Evolutionary conservation across 2,113 vertebrate species (phyloP).

Genomic region (Rhynchomys soricoides): DNA sequence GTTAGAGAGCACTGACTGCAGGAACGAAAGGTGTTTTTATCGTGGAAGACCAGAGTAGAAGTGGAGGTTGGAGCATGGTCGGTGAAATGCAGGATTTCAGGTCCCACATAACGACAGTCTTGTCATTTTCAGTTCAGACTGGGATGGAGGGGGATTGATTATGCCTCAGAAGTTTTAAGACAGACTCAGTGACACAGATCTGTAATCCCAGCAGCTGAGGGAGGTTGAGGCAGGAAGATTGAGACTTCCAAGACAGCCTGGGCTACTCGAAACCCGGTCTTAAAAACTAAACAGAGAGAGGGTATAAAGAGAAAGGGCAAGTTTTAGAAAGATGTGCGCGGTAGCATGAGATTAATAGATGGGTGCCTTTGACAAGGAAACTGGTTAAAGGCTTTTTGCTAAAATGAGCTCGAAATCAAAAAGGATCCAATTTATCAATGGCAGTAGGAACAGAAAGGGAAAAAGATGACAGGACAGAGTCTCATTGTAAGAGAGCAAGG

Average conservation of each 20-base stretch:
- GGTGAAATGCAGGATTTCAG: neutral
- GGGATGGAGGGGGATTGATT: neutral
- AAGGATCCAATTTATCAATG: neutral
- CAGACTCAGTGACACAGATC: neutral
- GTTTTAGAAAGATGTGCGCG: neutral
- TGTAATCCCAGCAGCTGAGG: neutral
- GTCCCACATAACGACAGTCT: neutral
- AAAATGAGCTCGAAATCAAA: slow-evolving; percentile 23
- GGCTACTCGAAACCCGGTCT: neutral
- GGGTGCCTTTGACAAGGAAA: neutral
- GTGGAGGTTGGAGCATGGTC: neutral
- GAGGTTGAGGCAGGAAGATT: neutral
- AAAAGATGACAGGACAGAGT: slow-evolving; percentile 4
- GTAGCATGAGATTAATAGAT: too few species aligned
- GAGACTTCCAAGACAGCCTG: neutral
- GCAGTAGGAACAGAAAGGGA: neutral
- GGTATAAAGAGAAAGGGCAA: neutral
- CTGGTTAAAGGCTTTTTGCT: slow-evolving; percentile 12
- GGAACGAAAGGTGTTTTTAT: slow-evolving; percentile 24
- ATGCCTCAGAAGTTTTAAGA: neutral
- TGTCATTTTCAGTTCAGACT: neutral
- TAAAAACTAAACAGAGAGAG: slow-evolving; percentile 41
- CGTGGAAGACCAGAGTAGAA: slow-evolving; percentile 22
- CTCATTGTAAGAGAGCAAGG: neutral
- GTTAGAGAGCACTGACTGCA: neutral